Evolutionary conservation across 2,888 invertebrate species (phyloP), one percentile per base, ranked within the genome.

Genomic region (Lithophane leautieri): DNA sequence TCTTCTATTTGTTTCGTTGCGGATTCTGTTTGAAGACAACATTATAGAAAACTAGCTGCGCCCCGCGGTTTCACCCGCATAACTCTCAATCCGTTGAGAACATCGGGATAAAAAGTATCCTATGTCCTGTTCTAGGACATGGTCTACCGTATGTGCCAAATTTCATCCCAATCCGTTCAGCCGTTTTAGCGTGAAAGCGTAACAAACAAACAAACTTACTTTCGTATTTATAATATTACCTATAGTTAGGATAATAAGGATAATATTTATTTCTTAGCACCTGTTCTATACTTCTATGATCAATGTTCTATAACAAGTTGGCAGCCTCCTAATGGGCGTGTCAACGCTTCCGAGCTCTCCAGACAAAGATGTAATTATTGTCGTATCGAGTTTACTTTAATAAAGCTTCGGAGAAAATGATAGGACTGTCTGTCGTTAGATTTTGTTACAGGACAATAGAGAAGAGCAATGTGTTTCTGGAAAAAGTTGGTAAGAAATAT

Each of bases 351-450:
- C 70, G 58, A 82, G 65, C 76, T 76, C 79, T 78, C 54, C 52
- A 62, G 83, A 82, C 83, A 83, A 83, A 84, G 84, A 89, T 86
- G 79, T 89, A 86, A 88, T 89, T 89, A 89, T 80, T 79, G 70
- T 82, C 79, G 54, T 78, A 82, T 85, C 76, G 78, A 71, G 68
- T 86, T 86, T 79, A 76, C 69, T 70, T 76, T 85, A 74, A 63
- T 77, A 76, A 74, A 83, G 86, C 78, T 78, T 68, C 73, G 19
- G 61, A 78, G 73, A 70, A 77, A 76, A 82, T 78, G 70, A 82
- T 85, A 65, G 78, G 73, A 73, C 63, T 77, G 78, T 85, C 70
- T 40, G 12, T n/a, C 22, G 42, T n/a, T 61, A 84, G 70, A 47
- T 63, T 65, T 56, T 61, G 60, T 80, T 54, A 50, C 34, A 34